Base-by-base conservation (phyloP, 2,888 invertebrate genomes). In the Polylopha cassiicola region DNA sequence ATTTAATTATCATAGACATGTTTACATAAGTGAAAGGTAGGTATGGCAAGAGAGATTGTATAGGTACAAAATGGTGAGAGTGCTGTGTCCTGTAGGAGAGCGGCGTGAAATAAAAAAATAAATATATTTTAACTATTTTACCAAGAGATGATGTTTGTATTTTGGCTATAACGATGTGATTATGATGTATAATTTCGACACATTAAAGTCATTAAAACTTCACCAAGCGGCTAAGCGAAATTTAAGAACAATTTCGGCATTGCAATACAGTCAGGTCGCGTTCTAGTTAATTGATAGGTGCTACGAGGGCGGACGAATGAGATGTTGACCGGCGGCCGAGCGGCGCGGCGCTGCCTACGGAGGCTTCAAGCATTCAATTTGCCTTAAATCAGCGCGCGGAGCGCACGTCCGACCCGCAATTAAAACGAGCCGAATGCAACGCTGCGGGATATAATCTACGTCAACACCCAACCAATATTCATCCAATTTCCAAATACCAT, bases 281-380 rank as follows among this genome's bases (percentile, higher is more conserved):
- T 54, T 55, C 59, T 57, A 56, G 61, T 64, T 73, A 76, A 76
- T 74, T 75, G 68, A 71, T 70, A 71, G 70, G 64, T 69, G 63
- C 61, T 54, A n/a, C 28, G 36, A 21, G 24, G 58, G 44, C 46
- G 52, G 58, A 68, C 63, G 43, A 73, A 72, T 68, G 66, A 72
- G 69, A 70, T 55, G 66, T 65, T 42, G 50, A 51, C 60, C 53
- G 58, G 57, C 59, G 59, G 58, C 56, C 59, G 59, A 54, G 50
- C n/a, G n/a, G n/a, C n/a, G n/a, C n/a, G n/a, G n/a, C n/a, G n/a
- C n/a, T n/a, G n/a, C n/a, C n/a, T n/a, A n/a, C n/a, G n/a, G n/a
- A 51, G 50, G 63, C 65, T 66, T 58, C 50, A 58, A 73, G 65
- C 68, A 69, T 75, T 76, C 74, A 78, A 77, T 76, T 73, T 72